Evolutionary conservation across 2,888 invertebrate species (phyloP).

Genomic region (Thalpophila matura): DNA sequence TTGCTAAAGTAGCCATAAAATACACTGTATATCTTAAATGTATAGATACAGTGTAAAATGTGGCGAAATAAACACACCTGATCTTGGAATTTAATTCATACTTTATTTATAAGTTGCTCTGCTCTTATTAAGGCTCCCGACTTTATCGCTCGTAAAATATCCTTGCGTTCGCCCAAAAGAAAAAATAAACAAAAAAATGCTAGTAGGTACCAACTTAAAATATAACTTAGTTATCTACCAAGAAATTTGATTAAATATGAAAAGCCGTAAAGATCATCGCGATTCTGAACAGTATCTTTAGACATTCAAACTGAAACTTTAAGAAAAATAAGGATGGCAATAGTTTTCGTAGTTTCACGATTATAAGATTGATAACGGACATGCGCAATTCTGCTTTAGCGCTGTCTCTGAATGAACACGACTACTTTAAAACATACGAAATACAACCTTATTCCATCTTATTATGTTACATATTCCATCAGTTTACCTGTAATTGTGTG

Average conservation of each 20-base stretch:
- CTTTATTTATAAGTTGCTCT: constrained; percentile 69
- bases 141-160: constrained; percentile 71
- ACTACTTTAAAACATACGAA: constrained; percentile 65
- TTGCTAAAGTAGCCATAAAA: constrained; percentile 27
- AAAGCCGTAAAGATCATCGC: constrained; percentile 25
- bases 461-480: constrained; percentile 70
- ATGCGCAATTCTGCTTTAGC: constrained; percentile 81
- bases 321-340: constrained; percentile 84
- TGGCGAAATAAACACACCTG: constrained; percentile 51
- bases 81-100: constrained; percentile 64
- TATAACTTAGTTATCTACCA: constrained; percentile 55
- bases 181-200: constrained; percentile 59
- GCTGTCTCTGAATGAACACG: constrained; percentile 75
- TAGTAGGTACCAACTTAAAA: constrained; percentile 34
- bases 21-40: constrained; percentile 9
- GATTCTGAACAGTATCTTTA: constrained; percentile 22
- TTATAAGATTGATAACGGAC: constrained; percentile 81
- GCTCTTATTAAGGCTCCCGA: constrained; percentile 64
- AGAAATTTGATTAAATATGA: constrained; percentile 64
- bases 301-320: constrained; percentile 69
- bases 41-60: constrained; percentile 23
- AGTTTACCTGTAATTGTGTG: constrained; percentile 73
- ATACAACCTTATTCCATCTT: constrained; percentile 68
- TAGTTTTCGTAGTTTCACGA: constrained; percentile 84
- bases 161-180: constrained; percentile 52